Conservation (phyloP, 2,797 vertebrate genomes). For the Megaceryle alcyon region DNA sequence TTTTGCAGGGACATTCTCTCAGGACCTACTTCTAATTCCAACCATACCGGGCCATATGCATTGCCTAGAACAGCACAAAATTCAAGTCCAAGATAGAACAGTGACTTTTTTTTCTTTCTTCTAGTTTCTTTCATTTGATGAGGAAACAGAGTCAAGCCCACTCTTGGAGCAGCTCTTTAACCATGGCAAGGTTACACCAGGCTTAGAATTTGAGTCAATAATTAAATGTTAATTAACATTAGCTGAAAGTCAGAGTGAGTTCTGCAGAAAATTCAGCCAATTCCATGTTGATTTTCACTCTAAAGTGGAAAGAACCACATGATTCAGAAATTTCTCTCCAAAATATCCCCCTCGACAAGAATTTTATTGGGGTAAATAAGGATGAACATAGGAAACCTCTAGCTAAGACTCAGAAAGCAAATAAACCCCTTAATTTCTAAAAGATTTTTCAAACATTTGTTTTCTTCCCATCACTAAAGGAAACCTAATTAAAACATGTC, state of each 20-base stretch:
- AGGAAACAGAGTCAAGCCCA: background rate
- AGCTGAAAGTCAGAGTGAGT: background rate
- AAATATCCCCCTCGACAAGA: background rate
- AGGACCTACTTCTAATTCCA: background rate
- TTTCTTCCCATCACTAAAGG: background rate
- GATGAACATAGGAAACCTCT: background rate
- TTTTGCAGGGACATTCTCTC: background rate
- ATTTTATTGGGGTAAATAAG: background rate
- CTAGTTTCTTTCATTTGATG: background rate
- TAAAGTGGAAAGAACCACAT: background rate
- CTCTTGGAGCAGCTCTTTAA: background rate
- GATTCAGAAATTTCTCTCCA: background rate
- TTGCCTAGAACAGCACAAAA: background rate
- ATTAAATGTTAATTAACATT: background rate
- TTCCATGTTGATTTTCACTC: background rate
- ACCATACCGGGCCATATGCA: fast-evolving
- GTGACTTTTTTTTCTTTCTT: background rate
- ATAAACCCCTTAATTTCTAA: background rate
- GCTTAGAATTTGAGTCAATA: background rate
- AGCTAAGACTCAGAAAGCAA: background rate
- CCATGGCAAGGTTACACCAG: background rate
- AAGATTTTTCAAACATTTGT: background rate
- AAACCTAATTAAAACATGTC: background rate
- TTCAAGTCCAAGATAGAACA: background rate
- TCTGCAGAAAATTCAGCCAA: background rate